phyloP scores from a whole-genome alignment of 2,888 invertebrate genomes.

The Pseudococcus jackbeardsleyi region DNA sequence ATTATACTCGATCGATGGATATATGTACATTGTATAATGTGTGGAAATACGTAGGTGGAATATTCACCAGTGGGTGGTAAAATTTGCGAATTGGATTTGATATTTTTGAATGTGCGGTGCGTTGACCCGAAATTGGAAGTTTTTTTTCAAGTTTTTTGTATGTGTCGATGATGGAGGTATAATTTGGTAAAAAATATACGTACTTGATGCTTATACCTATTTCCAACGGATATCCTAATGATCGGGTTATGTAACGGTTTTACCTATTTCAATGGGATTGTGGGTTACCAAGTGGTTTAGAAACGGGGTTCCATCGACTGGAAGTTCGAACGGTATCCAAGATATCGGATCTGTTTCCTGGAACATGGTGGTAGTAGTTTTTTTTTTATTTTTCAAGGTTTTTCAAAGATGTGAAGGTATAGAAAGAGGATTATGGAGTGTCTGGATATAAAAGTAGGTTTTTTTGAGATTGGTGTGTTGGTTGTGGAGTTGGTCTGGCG shows the following conservation, averaged over 20 bases:
- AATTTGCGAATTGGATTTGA: background rate
- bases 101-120: background rate
- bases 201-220: background rate
- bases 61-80: background rate
- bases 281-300: slow-evolving; percentile 31
- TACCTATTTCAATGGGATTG: slow-evolving; percentile 4
- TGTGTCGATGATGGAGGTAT: background rate
- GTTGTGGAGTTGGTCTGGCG: background rate
- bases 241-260: slow-evolving; percentile 44
- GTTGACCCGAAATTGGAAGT: background rate
- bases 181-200: background rate
- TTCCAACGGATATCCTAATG: slow-evolving; percentile 34
- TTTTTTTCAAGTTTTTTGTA: background rate
- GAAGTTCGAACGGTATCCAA: background rate
- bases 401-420: background rate
- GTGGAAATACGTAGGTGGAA: slow-evolving; percentile 46
- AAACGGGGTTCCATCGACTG: background rate
- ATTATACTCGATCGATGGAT: background rate
- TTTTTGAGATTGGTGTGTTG: background rate
- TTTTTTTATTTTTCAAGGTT: background rate
- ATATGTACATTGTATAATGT: background rate
- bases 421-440: background rate
- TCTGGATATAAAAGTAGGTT: too few species aligned
- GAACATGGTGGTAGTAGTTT: slow-evolving; percentile 21
- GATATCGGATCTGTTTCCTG: slow-evolving; percentile 35